Evolutionary conservation across 53 echinoderm and acorn worm genomes (phyloP).

Genomic region (Glandiceps talaboti): DNA sequence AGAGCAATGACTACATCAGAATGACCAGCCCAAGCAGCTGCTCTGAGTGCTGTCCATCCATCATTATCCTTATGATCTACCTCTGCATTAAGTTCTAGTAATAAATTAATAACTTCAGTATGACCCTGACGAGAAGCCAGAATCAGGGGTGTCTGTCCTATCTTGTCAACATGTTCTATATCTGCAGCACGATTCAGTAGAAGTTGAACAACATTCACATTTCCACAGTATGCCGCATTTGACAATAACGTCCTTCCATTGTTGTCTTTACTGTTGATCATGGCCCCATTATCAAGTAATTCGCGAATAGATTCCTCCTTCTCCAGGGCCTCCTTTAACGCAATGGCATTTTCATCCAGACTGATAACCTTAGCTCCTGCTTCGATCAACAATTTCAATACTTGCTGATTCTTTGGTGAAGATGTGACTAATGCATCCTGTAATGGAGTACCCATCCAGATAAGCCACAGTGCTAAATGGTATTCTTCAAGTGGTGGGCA

Average conservation of each 20-base stretch:
- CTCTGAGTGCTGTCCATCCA: slow-evolving; percentile 96
- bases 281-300: slow-evolving; percentile 86
- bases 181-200: slow-evolving; percentile 65
- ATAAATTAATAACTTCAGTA: slow-evolving; percentile 56
- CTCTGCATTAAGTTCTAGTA: slow-evolving; percentile 58
- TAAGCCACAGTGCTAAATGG: slow-evolving; percentile 87
- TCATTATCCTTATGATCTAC: slow-evolving; percentile 95
- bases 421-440: slow-evolving; percentile 75
- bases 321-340: slow-evolving; percentile 84
- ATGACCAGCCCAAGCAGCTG: slow-evolving; percentile 99
- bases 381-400: slow-evolving; percentile 62
- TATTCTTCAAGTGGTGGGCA: slow-evolving; percentile 63
- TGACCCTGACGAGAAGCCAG: slow-evolving; percentile 85
- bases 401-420: slow-evolving; percentile 69
- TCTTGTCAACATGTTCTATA: slow-evolving; percentile 66
- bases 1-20: slow-evolving; percentile 86
- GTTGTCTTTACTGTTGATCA: slow-evolving; percentile 87
- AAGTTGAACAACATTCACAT: slow-evolving; percentile 80
- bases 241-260: slow-evolving; percentile 93
- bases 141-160: slow-evolving; percentile 87
- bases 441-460: slow-evolving; percentile 91
- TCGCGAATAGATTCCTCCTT: slow-evolving; percentile 74
- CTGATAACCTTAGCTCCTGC: slow-evolving; percentile 93
- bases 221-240: slow-evolving; percentile 92
- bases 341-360: slow-evolving; percentile 74